phyloP scores from a whole-genome alignment of 2,113 vertebrate species.

The Caranx melampygus region DNA sequence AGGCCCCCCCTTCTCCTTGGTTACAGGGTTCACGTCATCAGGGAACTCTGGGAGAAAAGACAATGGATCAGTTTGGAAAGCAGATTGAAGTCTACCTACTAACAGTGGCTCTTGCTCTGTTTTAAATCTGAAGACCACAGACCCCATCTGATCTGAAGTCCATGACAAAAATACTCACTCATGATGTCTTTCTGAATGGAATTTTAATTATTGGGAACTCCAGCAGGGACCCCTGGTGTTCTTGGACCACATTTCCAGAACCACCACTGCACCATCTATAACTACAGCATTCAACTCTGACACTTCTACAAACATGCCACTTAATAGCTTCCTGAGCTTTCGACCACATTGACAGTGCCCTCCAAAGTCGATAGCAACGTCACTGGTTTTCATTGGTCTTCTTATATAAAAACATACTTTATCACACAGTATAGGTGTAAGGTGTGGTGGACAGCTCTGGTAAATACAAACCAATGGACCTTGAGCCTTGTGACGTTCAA shows the following conservation, averaged over 20 bases:
- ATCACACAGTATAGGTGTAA: too few species aligned
- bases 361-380: neutral
- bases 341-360: neutral
- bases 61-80: neutral
- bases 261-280: too few species aligned
- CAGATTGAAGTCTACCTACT: neutral
- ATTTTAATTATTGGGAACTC: too few species aligned
- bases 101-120: neutral
- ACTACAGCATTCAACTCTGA: neutral
- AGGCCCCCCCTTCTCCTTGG: conserved; percentile 95
- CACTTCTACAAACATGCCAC: neutral
- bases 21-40: conserved; percentile 91
- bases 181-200: too few species aligned
- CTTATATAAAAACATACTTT: too few species aligned
- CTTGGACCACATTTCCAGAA: too few species aligned
- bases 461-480: neutral
- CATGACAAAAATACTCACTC: too few species aligned
- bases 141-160: too few species aligned
- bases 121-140: too few species aligned
- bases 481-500: neutral
- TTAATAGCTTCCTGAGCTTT: neutral
- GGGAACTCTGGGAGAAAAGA: conserved; percentile 87
- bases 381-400: too few species aligned
- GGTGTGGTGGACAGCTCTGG: neutral
- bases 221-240: too few species aligned